Base-by-base conservation (phyloP, 2,888 invertebrate species). In the Maniola hyperantus region DNA sequence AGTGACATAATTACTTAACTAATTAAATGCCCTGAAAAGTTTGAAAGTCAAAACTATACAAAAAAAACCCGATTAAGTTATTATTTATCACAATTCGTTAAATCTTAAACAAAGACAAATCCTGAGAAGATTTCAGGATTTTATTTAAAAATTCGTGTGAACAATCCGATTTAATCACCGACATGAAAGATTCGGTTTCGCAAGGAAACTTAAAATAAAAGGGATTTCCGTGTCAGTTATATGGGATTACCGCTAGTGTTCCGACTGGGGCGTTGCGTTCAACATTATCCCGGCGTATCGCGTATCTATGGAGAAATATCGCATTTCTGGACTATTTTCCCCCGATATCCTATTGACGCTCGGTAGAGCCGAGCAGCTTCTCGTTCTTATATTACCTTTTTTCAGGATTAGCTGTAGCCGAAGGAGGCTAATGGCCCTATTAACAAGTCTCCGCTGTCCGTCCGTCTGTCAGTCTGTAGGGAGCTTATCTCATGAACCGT, bases 151-250 rank as follows among this genome's bases (percentile, higher is more conserved):
- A 48, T 59, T 59, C 46, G 46, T 18, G 46, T 48, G 33, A 59
- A 59, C 11, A 59, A 34, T 34, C 59, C 33, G 48, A 59, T 59
- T 48, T 59, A 59, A 59, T 59, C 34, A 48, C 46, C 26, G 33
- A 34, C 48, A 59, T 59, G 33, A 59, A 44, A 59, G 58, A 59
- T 26, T 18, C 58, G 5, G 33, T 15, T 18, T 18, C 18, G 13
- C 55, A 57, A 57, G 33, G 59, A 26, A 34, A 46, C 59, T 51
- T 61, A 51, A 66, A 69, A 64, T 66, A 68, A 66, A 68, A 66
- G 59, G 64, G 69, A 64, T 64, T 69, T 69, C 44, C 50, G 59
- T 44, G 64, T 59, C 69, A 61, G 48, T 69, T 69, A 64, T 55
- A 61, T 66, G 66, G 64, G 66, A 66, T 66, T 64, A 69, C 65